Conservation (phyloP, 2,797 vertebrate species). For the Sciurus vulgaris region DNA sequence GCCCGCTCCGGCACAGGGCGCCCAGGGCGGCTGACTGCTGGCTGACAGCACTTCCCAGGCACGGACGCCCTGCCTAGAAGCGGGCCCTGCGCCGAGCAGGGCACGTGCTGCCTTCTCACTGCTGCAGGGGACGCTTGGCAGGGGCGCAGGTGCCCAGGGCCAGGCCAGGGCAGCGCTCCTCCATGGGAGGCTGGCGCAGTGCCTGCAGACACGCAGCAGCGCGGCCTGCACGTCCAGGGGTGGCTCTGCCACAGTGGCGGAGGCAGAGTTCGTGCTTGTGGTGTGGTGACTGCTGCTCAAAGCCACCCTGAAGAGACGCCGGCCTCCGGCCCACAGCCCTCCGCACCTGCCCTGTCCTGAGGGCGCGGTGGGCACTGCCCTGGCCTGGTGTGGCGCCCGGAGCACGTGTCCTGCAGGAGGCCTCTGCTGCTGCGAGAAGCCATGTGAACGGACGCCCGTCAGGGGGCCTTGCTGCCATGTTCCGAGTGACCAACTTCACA, state of each 20-base stretch:
- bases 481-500: accelerated
- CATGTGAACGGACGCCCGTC: accelerated
- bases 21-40: no score
- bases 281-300: neutral
- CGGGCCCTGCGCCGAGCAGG: no score
- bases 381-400: accelerated
- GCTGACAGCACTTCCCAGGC: no score
- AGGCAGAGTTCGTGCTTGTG: neutral
- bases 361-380: neutral
- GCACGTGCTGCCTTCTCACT: no score
- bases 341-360: no score
- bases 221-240: neutral
- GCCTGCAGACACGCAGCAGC: neutral
- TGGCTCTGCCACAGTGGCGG: accelerated
- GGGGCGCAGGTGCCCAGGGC: no score
- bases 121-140: no score
- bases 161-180: no score
- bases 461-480: accelerated
- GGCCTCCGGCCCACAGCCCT: no score
- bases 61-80: no score
- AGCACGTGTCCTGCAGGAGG: no score
- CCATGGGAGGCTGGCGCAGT: neutral
- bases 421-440: accelerated
- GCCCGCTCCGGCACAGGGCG: no score
- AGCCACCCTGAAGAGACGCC: neutral